phyloP scores from a whole-genome alignment of 2,113 vertebrate species.

The Labeo rohita region DNA sequence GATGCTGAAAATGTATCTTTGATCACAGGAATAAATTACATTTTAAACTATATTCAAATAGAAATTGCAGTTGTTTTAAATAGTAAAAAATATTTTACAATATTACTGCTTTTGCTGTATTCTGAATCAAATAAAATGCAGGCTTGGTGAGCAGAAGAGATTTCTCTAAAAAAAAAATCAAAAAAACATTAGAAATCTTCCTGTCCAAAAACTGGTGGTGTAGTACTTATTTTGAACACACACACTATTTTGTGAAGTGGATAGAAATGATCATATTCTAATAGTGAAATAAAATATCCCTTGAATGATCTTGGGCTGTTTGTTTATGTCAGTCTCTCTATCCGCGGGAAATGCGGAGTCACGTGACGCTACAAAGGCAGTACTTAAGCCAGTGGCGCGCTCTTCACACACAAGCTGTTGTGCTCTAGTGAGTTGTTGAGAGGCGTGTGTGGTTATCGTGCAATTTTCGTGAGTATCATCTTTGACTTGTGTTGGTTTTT shows the following conservation, averaged over 20 bases:
- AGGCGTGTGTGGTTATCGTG: background rate
- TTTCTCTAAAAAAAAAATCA: too few relatives aligned
- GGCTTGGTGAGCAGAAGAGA: too few relatives aligned
- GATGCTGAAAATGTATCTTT: too few relatives aligned
- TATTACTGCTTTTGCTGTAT: too few relatives aligned
- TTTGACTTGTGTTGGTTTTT: background rate
- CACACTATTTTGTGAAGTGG: background rate
- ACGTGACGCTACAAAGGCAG: constrained; percentile 62
- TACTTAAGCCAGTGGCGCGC: constrained; percentile 77
- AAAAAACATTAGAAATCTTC: too few relatives aligned
- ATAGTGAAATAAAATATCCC: background rate
- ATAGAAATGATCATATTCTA: background rate
- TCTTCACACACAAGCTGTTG: constrained; percentile 5
- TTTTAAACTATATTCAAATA: too few relatives aligned
- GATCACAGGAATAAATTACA: too few relatives aligned
- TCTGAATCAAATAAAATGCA: too few relatives aligned
- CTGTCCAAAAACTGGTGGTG: too few relatives aligned
- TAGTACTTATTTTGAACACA: background rate
- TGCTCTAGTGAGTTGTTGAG: fast-evolving
- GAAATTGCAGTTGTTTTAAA: too few relatives aligned
- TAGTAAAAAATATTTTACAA: too few relatives aligned
- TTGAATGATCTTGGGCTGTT: background rate
- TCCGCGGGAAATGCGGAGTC: constrained; percentile 3
- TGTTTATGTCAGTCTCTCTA: background rate
- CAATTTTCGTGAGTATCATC: background rate